Conservation (phyloP, 2,888 invertebrate species). For the Lithophane ornitopus region DNA sequence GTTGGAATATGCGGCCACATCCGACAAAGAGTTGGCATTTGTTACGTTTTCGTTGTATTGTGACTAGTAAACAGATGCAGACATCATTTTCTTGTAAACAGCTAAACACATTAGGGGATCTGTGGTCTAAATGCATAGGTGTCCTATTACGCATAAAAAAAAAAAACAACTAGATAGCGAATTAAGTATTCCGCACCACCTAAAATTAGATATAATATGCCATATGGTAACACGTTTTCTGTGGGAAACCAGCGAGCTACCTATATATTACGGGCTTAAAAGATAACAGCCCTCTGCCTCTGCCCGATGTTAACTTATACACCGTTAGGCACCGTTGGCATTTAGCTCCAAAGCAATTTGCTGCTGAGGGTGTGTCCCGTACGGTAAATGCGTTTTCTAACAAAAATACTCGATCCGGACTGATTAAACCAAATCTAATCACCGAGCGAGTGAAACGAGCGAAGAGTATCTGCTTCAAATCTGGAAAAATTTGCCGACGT, state of each 20-base stretch:
- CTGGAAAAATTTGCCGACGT: too few relatives aligned
- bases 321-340: too few relatives aligned
- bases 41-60: background rate
- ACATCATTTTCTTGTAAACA: background rate
- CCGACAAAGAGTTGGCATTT: background rate
- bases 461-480: too few relatives aligned
- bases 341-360: too few relatives aligned
- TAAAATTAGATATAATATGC: background rate
- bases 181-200: background rate
- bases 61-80: conserved; percentile 8
- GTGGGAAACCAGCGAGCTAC: background rate
- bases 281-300: background rate
- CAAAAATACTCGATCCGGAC: too few relatives aligned
- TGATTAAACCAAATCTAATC: too few relatives aligned
- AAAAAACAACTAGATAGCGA: background rate
- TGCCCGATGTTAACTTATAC: too few relatives aligned
- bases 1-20: background rate
- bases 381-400: too few relatives aligned
- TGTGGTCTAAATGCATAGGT: background rate
- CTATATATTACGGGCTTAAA: background rate
- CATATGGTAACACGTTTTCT: background rate
- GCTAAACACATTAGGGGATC: too few relatives aligned
- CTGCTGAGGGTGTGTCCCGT: too few relatives aligned
- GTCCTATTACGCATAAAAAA: background rate
- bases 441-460: too few relatives aligned